A percentile compares a stretch with the other conserved stretches of the same genome.
phyloP scores from a whole-genome alignment of 2,113 vertebrate species.

The Paradisaea rubra region DNA sequence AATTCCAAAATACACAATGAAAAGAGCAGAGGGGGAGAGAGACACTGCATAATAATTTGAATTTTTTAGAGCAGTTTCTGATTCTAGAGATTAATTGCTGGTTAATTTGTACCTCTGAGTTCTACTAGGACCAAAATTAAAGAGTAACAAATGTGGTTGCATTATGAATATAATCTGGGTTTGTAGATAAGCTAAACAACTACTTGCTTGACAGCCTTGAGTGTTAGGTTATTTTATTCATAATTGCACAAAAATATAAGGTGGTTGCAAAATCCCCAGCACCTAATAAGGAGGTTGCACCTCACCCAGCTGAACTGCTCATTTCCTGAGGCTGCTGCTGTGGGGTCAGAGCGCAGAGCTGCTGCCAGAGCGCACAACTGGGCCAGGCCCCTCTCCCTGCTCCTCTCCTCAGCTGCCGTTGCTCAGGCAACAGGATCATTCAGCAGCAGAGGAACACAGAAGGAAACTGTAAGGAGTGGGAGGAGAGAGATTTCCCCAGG shows the following conservation, averaged over 20 bases:
- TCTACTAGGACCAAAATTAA: background rate
- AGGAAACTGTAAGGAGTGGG: background rate
- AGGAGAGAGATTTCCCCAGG: background rate
- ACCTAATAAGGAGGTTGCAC: background rate
- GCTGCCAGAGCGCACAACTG: background rate
- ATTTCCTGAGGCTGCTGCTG: background rate
- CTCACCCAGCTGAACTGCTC: background rate
- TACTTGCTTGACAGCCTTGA: background rate
- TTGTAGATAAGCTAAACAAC: background rate
- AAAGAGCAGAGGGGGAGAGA: background rate
- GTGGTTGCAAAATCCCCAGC: background rate
- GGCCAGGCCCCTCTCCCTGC: background rate
- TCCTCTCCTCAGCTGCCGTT: background rate
- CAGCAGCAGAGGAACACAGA: background rate
- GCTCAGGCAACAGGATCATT: conserved; percentile 9
- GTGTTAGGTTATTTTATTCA: background rate
- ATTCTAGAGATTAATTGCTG: background rate
- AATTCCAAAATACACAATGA: background rate
- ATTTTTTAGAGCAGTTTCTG: background rate
- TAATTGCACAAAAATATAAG: background rate
- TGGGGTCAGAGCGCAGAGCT: background rate
- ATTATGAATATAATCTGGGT: background rate
- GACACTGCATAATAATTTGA: background rate
- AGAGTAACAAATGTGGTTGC: background rate
- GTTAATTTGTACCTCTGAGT: background rate